These are phyloP conservation scores for Clivina fossor DNA, from an alignment of 2,888 invertebrate species.

Conservation along the genomic window DNA sequence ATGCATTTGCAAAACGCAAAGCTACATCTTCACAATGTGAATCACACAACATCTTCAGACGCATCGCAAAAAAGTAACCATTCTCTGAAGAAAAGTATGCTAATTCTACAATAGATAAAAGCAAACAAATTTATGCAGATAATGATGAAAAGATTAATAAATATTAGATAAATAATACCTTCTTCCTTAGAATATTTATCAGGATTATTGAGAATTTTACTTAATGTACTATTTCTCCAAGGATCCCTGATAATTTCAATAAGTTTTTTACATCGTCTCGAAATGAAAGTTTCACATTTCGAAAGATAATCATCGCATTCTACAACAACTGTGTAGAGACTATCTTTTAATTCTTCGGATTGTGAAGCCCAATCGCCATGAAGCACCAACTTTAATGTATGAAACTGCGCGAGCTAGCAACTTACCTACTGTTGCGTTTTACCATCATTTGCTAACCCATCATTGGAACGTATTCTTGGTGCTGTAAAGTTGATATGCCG, in stretches of 20 bases:
- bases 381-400: slow-evolving; percentile 50
- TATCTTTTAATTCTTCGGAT: slow-evolving; percentile 34
- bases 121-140: too few relatives aligned
- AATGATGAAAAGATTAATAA: too few relatives aligned
- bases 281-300: slow-evolving; percentile 47
- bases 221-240: slow-evolving; percentile 49
- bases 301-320: slow-evolving; percentile 47
- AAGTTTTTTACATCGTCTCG: slow-evolving; percentile 49
- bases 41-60: slow-evolving; percentile 63
- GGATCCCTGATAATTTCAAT: slow-evolving; percentile 51
- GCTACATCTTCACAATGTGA: slow-evolving; percentile 65
- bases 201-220: slow-evolving; percentile 46
- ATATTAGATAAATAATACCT: too few relatives aligned
- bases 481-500: too few relatives aligned
- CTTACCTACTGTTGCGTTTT: neutral
- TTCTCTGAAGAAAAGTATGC: slow-evolving; percentile 62
- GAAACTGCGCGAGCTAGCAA: slow-evolving; percentile 45
- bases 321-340: slow-evolving; percentile 45
- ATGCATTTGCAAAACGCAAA: slow-evolving; percentile 59
- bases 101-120: too few relatives aligned
- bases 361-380: slow-evolving; percentile 48
- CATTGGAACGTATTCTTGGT: too few relatives aligned
- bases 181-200: slow-evolving; percentile 47
- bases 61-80: slow-evolving; percentile 59
- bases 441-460: neutral